Evolutionary conservation across 2,797 vertebrate genomes (phyloP), one percentile per base, ranked within the genome.

Genomic region (Florisuga fusca): DNA sequence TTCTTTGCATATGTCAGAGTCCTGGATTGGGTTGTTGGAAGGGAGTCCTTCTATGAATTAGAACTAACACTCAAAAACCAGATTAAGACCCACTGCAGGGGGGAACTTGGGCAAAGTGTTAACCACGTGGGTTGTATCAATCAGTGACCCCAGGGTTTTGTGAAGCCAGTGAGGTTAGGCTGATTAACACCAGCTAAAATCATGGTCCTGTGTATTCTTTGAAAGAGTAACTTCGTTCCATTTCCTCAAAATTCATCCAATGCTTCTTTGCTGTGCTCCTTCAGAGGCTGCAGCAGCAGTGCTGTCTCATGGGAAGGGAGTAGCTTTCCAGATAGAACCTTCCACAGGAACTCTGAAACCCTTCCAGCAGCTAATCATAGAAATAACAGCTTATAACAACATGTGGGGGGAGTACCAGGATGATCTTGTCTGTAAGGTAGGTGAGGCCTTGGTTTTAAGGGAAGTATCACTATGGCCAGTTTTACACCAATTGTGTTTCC

Each of bases 351-450:
- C 36, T 12, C 97, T 99, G 94, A 97, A 96, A 55, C 96, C 98
- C 12, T 98, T 98, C 92, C 98, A 99, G 96, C 97, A 98, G 62
- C 97, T 97, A 34, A 92, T 69, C 26, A 92, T 99, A 77, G 95
- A 98, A 67, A 97, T 99, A 97, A 98, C 98, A 7, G 99, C 98
- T 87, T 98, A 98, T 86, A 98, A 97, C 25, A 98, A 99, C 95
- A 99, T 99, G 99, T 99, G 99, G 99, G 99, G 99, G 48, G 98
- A 99, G 71, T 99, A 99, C 97, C 95, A 68, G 58, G 99, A 99
- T 93, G 84, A 86, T 17, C 99, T 99, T 63, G n/a, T 98, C 87
- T 99, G 99, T 93, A 97, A 94, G 98, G 99, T 99, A 98, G 36
- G 97, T 51, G 78, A n/a, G 59, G 43, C 36, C 75, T 74, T 0